Percentiles rank a stretch among this genome's conserved stretches.
These are phyloP conservation scores for Nudaria mundana DNA, from an alignment of 2,888 invertebrate genomes.

Conservation along the genomic window DNA sequence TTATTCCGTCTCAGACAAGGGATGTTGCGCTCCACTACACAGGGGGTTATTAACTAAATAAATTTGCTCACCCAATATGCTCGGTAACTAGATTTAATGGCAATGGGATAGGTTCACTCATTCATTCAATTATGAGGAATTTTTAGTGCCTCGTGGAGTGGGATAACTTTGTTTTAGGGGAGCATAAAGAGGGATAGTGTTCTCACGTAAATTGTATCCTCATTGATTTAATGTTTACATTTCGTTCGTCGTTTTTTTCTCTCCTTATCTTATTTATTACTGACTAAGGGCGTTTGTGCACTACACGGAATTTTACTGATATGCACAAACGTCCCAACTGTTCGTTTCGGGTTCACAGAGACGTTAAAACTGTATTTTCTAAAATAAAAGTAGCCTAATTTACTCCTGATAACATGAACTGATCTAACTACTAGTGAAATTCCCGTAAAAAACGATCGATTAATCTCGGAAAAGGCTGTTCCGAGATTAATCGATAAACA, in stretches of 20 bases:
- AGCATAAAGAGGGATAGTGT: slow-evolving; percentile 57
- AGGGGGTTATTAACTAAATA: slow-evolving; percentile 78
- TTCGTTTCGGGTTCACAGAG: too few relatives aligned
- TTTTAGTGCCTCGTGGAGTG: slow-evolving; percentile 75
- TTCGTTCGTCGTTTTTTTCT: slow-evolving; percentile 10
- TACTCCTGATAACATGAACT: too few relatives aligned
- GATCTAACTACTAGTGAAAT: too few relatives aligned
- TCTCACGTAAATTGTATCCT: slow-evolving; percentile 66
- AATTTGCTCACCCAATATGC: slow-evolving; percentile 80
- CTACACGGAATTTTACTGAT: too few relatives aligned
- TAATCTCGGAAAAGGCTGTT: too few relatives aligned
- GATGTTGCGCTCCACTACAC: slow-evolving; percentile 53
- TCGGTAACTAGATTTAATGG: slow-evolving; percentile 81
- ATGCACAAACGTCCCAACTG: too few relatives aligned
- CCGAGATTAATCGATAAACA: too few relatives aligned
- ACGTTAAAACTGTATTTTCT: too few relatives aligned
- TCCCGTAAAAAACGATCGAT: too few relatives aligned
- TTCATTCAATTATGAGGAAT: slow-evolving; percentile 81
- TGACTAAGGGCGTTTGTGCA: too few relatives aligned
- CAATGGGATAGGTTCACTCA: slow-evolving; percentile 69
- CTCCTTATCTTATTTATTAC: not conserved
- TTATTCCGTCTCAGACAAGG: slow-evolving; percentile 43
- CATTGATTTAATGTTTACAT: slow-evolving; percentile 52
- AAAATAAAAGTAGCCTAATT: too few relatives aligned
- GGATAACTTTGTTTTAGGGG: slow-evolving; percentile 78